Evolutionary conservation across 2,888 invertebrate genomes (phyloP).

Genomic region (Itoplectis maculator): DNA sequence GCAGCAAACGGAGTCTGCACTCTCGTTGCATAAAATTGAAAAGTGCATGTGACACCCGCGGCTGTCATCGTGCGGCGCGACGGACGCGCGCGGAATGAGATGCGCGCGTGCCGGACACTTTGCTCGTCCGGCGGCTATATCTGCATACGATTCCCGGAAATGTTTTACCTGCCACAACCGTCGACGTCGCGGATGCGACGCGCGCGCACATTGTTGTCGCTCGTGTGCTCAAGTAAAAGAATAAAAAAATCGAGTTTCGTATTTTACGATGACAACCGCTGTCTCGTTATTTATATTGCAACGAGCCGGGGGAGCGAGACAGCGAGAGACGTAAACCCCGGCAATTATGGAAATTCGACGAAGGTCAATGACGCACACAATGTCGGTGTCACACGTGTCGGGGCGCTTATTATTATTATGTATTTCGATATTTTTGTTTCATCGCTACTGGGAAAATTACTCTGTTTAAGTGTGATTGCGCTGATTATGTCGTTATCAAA

Average conservation of each 20-base stretch:
- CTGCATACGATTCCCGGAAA: slow-evolving; percentile 29
- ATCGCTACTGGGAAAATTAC: too few species aligned
- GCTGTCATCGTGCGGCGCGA: not conserved
- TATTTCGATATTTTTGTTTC: too few species aligned
- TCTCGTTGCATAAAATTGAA: slow-evolving; percentile 49
- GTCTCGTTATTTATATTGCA: slow-evolving; percentile 14
- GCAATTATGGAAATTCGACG: slow-evolving; percentile 25
- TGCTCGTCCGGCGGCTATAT: not conserved
- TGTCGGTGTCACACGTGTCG: not conserved
- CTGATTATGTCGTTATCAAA: too few species aligned
- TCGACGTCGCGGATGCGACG: not conserved
- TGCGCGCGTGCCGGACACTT: slow-evolving; percentile 26
- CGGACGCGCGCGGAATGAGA: not conserved
- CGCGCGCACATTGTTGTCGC: not conserved
- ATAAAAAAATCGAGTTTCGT: not conserved
- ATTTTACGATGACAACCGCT: slow-evolving; percentile 17
- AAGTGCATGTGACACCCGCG: not conserved
- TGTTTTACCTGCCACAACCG: slow-evolving; percentile 4
- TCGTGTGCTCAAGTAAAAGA: not conserved
- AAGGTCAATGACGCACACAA: slow-evolving; percentile 17
- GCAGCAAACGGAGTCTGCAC: not conserved
- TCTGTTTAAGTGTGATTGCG: too few species aligned
- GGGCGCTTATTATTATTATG: not conserved
- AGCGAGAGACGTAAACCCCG: not conserved
- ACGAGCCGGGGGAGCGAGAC: too few species aligned